Evolutionary conservation across 2,797 vertebrate species (phyloP).

Genomic region (Myoxocephalus aenaeus): DNA sequence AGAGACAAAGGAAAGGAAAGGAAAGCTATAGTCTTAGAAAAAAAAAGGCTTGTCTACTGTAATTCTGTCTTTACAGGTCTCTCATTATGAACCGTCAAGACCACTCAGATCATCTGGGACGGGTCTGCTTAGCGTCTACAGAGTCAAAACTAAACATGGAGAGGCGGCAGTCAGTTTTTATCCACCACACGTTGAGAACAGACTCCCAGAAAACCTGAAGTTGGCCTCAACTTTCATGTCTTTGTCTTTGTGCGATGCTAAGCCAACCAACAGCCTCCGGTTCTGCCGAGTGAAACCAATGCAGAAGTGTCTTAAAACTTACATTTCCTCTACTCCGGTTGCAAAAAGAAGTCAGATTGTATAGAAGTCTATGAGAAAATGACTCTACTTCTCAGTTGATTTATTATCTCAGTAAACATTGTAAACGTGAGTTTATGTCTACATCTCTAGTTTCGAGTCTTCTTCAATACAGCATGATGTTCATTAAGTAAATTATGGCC

Average conservation of each 20-base stretch:
- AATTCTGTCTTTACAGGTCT: neutral
- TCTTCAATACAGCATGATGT: no score
- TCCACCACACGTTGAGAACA: neutral
- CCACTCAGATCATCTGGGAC: neutral
- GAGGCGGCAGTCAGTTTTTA: neutral
- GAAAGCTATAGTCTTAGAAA: neutral
- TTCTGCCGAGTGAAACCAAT: no score
- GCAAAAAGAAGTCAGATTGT: no score
- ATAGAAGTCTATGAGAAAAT: no score
- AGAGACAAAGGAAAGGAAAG: slow-evolving; percentile 8
- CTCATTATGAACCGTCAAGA: neutral
- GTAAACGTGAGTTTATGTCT: no score
- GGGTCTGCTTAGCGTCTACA: neutral
- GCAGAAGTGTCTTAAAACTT: no score
- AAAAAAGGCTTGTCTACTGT: neutral
- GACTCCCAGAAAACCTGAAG: neutral
- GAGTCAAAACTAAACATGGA: neutral
- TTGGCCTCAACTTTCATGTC: neutral
- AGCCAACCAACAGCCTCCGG: no score
- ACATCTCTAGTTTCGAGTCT: no score
- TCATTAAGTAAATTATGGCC: neutral
- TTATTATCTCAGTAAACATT: no score
- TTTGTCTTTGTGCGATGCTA: no score
- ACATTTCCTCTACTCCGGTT: no score
- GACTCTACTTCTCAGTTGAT: no score